A percentile compares a stretch with the other conserved stretches of the same genome.
Evolutionary conservation across 2,888 invertebrate genomes (phyloP).

Genomic region (Megaustenia siamemsis): DNA sequence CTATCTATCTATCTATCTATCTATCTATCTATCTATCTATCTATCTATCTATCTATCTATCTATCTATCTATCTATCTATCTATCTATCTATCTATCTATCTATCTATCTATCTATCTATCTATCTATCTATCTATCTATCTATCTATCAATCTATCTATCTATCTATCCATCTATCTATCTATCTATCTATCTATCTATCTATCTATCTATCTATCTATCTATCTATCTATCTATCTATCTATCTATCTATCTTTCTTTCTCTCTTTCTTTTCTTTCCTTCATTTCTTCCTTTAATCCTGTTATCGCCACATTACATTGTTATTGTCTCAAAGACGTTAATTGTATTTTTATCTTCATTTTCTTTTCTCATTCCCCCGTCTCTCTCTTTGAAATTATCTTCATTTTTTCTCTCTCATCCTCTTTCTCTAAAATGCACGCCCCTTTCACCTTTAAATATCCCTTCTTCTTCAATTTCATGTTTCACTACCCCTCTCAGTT

Average conservation of each 20-base stretch:
- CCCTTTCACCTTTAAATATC: no score
- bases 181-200: constrained; percentile 21
- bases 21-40: constrained; percentile 27
- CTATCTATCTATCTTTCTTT: constrained; percentile 8
- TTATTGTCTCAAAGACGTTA: no score
- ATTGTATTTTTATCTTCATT: no score
- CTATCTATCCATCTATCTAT: no score
- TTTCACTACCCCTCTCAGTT: no score
- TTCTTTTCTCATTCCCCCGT: no score
- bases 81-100: constrained; percentile 18
- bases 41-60: constrained; percentile 25
- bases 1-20: constrained; percentile 27
- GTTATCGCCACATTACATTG: no score
- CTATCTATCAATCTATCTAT: constrained; percentile 25
- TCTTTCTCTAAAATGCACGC: no score
- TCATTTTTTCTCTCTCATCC: no score
- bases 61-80: constrained; percentile 18
- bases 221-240: constrained; percentile 27
- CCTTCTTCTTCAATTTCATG: no score
- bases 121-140: constrained; percentile 23
- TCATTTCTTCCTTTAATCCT: no score
- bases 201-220: constrained; percentile 25
- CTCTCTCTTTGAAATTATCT: no score
- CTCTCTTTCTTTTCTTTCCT: background rate
- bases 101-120: constrained; percentile 21